Percentiles rank a stretch among this genome's conserved stretches.
These are phyloP conservation scores for Tinea pellionella DNA, from an alignment of 2,888 invertebrate species.

Conservation along the genomic window DNA sequence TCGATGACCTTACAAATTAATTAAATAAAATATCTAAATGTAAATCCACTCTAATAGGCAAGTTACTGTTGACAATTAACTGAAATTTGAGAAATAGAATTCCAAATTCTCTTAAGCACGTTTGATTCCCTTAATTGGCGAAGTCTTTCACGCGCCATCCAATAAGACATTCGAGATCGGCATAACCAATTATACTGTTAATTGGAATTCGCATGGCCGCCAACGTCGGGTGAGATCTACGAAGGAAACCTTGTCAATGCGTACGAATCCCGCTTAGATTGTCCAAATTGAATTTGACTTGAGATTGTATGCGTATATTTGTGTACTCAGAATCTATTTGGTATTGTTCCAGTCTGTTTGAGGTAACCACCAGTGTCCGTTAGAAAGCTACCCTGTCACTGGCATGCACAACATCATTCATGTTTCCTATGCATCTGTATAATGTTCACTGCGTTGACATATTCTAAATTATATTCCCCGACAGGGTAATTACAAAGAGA, in stretches of 20 bases:
- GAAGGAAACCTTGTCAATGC: constrained; percentile 1
- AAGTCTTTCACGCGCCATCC: constrained; percentile 14
- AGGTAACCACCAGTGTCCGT: constrained; percentile 4
- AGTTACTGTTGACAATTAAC: neutral
- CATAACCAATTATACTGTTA: constrained; percentile 66
- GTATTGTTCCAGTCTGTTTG: neutral
- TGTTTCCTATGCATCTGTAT: neutral
- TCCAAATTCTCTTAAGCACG: constrained; percentile 11
- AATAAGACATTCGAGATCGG: constrained; percentile 7
- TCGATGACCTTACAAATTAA: neutral
- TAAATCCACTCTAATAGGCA: neutral
- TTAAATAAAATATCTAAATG: neutral
- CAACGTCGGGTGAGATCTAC: constrained; percentile 17
- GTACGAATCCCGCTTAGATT: constrained; percentile 8
- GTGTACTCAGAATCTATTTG: neutral
- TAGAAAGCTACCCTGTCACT: neutral
- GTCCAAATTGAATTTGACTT: constrained; percentile 14
- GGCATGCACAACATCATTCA: constrained; percentile 4
- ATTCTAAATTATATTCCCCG: constrained; percentile 1
- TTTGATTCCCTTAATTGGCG: constrained; percentile 12
- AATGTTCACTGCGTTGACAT: neutral
- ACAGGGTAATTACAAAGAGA: neutral
- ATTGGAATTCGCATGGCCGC: constrained; percentile 63
- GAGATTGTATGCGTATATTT: constrained; percentile 26
- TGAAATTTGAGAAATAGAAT: neutral